Evolutionary conservation across 1,140 invertebrate genomes (phyloP), one percentile per base, ranked within the genome.

Genomic region (Penaeus chinensis): DNA sequence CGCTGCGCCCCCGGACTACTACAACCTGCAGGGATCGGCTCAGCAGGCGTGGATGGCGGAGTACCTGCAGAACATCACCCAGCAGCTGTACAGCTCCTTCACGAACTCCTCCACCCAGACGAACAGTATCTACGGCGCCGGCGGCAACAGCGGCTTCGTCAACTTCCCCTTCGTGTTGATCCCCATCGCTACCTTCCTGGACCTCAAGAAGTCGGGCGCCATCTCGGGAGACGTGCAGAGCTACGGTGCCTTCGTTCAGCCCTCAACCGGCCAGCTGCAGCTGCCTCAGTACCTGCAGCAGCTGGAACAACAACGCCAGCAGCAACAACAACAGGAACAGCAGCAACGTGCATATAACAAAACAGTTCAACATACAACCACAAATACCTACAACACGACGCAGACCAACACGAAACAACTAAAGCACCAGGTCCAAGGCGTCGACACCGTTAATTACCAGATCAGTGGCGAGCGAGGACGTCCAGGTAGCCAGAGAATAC

Each of bases 131-230:
- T 61, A 61, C 61, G 71, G 71, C 27, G n/a, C 27, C 20, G 20
- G 42, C 4, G 24, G 71, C 66, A 66, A 60, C 60, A 24, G 27
- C n/a, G 69, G 63, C 61, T 82, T 83, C 69, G 74, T 87, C 71
- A 87, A 87, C 62, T 87, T 87, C 71, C 86, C 86, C 8, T 87
- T 87, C 74, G 86, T 87, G 19, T 61, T 87, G 3, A 83, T 87
- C 62, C 86, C 86, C 81, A 87, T 87, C 86, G 76, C 81, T 22
- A 87, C 86, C 10, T 87, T 87, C 80, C 32, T 82, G 61, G 86
- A 87, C 61, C 80, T 87, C 32, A 69, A 87, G 61, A 65, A 87
- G 61, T 77, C 80, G 24, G 86, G 86, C 32, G 86, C 86, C 60
- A 87, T 87, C 71, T n/a, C 69, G n/a, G 60, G 74, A 19, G 86